Evolutionary conservation across 53 echinoderm and acorn worm species (phyloP).

Genomic region (Astropecten irregularis): DNA sequence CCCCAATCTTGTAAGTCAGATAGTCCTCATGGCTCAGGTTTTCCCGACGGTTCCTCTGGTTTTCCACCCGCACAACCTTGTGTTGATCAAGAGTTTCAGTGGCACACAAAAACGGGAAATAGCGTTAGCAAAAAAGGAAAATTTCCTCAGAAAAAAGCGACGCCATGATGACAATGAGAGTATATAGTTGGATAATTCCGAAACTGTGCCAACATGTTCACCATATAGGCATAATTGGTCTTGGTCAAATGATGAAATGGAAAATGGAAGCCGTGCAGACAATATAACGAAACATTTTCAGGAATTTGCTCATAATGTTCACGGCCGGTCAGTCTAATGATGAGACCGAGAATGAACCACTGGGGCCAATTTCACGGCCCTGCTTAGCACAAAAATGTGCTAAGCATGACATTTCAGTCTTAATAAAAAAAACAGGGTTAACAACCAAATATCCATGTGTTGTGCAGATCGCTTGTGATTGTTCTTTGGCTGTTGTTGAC

Average conservation of each 20-base stretch:
- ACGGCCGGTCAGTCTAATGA: too few species aligned
- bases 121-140: not conserved
- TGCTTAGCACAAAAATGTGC: too few species aligned
- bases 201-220: not conserved
- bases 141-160: too few species aligned
- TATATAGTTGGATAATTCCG: not conserved
- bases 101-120: not conserved
- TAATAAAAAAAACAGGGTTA: too few species aligned
- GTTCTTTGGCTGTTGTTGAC: too few species aligned
- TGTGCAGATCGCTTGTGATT: too few species aligned
- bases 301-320: not conserved
- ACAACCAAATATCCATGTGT: too few species aligned
- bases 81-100: not conserved
- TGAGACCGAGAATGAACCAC: too few species aligned
- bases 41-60: not conserved
- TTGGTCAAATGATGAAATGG: not conserved
- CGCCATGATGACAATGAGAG: not conserved
- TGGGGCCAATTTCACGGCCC: too few species aligned
- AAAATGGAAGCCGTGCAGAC: not conserved
- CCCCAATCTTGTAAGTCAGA: not conserved
- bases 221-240: not conserved
- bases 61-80: not conserved
- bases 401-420: too few species aligned
- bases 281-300: not conserved
- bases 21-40: not conserved